Evolutionary conservation across 1,140 invertebrate genomes (phyloP).

Genomic region (Calliphora vicina): DNA sequence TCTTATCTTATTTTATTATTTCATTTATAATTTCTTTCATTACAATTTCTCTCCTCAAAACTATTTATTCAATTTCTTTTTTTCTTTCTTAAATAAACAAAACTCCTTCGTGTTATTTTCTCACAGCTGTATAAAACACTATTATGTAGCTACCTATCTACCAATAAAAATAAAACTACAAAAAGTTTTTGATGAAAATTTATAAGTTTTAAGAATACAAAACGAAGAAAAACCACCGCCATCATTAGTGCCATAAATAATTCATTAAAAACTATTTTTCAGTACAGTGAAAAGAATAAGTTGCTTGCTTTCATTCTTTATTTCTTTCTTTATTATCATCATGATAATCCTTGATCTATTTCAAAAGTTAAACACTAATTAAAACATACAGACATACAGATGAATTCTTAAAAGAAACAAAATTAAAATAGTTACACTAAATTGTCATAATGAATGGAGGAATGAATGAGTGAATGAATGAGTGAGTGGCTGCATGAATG

Average conservation of each 20-base stretch:
- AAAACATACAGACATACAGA: neutral
- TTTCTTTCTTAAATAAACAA: too few relatives aligned
- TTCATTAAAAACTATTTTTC: slow-evolving; percentile 2
- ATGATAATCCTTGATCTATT: neutral
- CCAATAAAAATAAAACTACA: neutral
- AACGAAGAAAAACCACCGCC: neutral
- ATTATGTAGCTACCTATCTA: too few relatives aligned
- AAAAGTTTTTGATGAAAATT: neutral
- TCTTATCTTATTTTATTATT: too few relatives aligned
- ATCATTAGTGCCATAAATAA: neutral
- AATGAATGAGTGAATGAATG: too few relatives aligned
- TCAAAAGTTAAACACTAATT: neutral
- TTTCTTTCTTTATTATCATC: neutral
- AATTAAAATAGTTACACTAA: neutral
- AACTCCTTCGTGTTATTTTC: too few relatives aligned
- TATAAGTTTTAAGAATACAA: too few relatives aligned
- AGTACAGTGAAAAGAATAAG: neutral
- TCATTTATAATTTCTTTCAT: too few relatives aligned
- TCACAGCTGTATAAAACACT: too few relatives aligned
- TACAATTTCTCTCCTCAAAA: too few relatives aligned
- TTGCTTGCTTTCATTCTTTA: too few relatives aligned
- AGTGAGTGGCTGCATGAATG: too few relatives aligned
- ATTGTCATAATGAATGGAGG: neutral
- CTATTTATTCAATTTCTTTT: too few relatives aligned
- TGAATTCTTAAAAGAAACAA: neutral